These are phyloP conservation scores for Gobionotothen gibberifrons DNA, from an alignment of 2,797 vertebrate genomes.

Conservation along the genomic window DNA sequence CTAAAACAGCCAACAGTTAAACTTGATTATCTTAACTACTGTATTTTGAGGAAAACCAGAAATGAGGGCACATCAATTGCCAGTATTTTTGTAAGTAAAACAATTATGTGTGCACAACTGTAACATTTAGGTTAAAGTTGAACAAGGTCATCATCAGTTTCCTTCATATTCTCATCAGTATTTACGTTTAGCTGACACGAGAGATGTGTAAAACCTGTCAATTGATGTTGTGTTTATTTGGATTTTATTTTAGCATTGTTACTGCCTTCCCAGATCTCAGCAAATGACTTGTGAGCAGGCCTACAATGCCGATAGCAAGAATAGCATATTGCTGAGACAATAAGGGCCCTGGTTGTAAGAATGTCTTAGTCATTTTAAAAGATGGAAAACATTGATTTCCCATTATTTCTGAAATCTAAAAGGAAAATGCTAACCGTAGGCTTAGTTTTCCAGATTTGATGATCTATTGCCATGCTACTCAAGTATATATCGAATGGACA, in stretches of 20 bases:
- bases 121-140: not conserved
- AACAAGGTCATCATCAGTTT: not conserved
- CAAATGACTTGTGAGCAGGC: not conserved
- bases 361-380: no score
- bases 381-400: no score
- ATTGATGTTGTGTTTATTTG: not conserved
- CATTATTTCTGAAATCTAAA: no score
- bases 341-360: not conserved
- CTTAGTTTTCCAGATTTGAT: no score
- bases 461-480: no score
- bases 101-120: not conserved
- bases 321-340: not conserved
- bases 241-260: not conserved
- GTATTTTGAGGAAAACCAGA: slow-evolving; percentile 4
- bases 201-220: no score
- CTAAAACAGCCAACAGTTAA: not conserved
- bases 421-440: no score
- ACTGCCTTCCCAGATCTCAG: not conserved
- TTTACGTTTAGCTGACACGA: no score
- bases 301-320: not conserved
- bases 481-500: no score
- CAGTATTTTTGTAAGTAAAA: not conserved
- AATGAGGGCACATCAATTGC: not conserved
- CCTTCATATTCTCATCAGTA: no score
- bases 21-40: not conserved